Base-by-base conservation (phyloP, 2,113 vertebrate species). In the Columba livia region DNA sequence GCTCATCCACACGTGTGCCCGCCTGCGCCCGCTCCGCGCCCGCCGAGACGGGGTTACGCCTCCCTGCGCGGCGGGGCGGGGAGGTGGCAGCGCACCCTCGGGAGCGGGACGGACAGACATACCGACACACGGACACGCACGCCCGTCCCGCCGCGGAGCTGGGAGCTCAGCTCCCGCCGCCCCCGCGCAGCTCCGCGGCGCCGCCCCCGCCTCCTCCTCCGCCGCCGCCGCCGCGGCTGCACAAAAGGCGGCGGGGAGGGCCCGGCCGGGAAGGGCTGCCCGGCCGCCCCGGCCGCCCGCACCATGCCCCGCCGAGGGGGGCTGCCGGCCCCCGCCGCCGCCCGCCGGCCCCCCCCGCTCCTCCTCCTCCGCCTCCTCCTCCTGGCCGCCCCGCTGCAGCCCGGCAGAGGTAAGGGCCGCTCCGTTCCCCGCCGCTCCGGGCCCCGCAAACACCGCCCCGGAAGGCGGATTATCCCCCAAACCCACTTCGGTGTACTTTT, bases 351-450 rank as follows among this genome's bases (percentile, higher is more conserved):
- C 82, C 89, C 60, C 61, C 82, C 54, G 16, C 82, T 47, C 34
- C 80, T 47, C 83, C 54, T 50, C 65, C 71, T 72, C 10, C 92
- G 21, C 69, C 75, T 66, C 85, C 85, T 77, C 75, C 65, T 83
- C 60, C 78, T 87, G 62, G 86, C 89, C 67, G 85, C 89, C 47
- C 93, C 75, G 80, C 89, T 89, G 85, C 93, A 89, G 85, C 93
- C 93, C 54, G 77, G 80, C 93, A 72, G 69, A 80, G 94, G 92
- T 91, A 95, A 92, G 92, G 73, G 89, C 86, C 82, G 72, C 78
- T 69, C 61, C 66, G 61, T 77, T 65, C 12, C 50, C 38, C 57
- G 40, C 85, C 71, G 67, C 47, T 12, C 85, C 80, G 89, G 93
- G 85, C 89, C 89, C 93, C 7, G 57, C 89, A 8, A 21, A 11